Evolutionary conservation across 2,888 invertebrate species (phyloP).

Genomic region (Cataglyphis cursor): DNA sequence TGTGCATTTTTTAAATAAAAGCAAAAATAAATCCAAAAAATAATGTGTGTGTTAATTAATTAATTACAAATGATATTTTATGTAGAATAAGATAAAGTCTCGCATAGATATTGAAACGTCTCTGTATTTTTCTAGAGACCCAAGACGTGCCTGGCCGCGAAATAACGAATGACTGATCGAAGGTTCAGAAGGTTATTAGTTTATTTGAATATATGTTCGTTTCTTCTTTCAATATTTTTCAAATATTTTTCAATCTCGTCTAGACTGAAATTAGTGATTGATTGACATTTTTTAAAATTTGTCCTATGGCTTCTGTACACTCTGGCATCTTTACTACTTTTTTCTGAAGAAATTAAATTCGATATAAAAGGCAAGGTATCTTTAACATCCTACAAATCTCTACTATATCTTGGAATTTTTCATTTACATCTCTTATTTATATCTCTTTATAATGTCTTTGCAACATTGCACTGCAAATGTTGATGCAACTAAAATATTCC

Average conservation of each 20-base stretch:
- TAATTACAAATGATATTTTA: background rate
- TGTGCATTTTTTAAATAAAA: background rate
- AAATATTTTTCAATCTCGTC: background rate
- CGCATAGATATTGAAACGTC: background rate
- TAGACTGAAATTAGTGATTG: background rate
- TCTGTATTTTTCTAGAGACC: constrained; percentile 2
- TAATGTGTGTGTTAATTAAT: background rate
- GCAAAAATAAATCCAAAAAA: background rate
- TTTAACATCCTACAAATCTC: background rate
- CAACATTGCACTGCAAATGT: background rate
- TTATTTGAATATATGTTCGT: background rate
- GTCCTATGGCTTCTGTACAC: background rate
- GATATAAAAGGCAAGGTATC: background rate
- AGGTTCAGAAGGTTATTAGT: constrained; percentile 4
- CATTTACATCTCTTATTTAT: background rate
- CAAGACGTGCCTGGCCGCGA: background rate
- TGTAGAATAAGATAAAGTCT: background rate
- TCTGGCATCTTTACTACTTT: background rate
- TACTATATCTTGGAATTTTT: background rate
- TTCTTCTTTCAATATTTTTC: constrained; percentile 2
- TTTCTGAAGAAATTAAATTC: background rate
- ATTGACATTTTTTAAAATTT: background rate
- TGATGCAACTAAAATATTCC: background rate
- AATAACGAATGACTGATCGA: constrained; percentile 7
- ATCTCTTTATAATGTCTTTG: background rate